Base-by-base conservation (phyloP, 2,888 invertebrate genomes). In the Pseudoips prasinana region DNA sequence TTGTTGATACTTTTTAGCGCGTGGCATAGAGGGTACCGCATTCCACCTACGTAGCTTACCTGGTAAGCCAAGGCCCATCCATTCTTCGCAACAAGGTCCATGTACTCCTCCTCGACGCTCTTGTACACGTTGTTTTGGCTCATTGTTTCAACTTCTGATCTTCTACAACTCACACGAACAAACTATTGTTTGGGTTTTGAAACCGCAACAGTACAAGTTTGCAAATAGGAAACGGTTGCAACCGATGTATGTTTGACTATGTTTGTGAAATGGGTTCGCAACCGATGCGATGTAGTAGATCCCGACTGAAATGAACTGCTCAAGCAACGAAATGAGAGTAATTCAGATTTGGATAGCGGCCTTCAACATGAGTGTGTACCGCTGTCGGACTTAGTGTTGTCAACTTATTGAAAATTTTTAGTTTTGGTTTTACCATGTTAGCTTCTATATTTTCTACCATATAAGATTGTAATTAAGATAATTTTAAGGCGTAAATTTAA, bases 61-160 rank as follows among this genome's bases (percentile, higher is more conserved):
- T 94, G 93, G 80, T 92, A 95, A 49, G 93, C 81, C 50, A 90
- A 76, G 45, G 91, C 83, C 95, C 95, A 95, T 50, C 92, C 92
- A 72, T 91, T 91, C 65, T 90, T 92, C 54, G 90, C 89, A 64
- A 91, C 92, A 60, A 95, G 91, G 69, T 93, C 92, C 62, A 89
- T 83, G 83, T 93, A 95, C 83, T 95, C 94, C 31, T 91, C 90
- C 84, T 94, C 94, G 50, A 95, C 60, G 55, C 66, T 75, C 14
- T 54, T 46, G 62, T 38, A 29, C 56, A 63, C 59, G 49, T 43
- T 56, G 45, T 61, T 56, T 48, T 41, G 43, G 37, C 50, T 44
- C 52, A 57, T 51, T 38, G 26, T 54, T 35, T 25, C 36, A 31
- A 29, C 51, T 40, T 35, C 42, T 39, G 27, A 20, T 38, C 30